Base-by-base conservation (phyloP, 2,888 invertebrate species). In the Lithophane semibrunnea region DNA sequence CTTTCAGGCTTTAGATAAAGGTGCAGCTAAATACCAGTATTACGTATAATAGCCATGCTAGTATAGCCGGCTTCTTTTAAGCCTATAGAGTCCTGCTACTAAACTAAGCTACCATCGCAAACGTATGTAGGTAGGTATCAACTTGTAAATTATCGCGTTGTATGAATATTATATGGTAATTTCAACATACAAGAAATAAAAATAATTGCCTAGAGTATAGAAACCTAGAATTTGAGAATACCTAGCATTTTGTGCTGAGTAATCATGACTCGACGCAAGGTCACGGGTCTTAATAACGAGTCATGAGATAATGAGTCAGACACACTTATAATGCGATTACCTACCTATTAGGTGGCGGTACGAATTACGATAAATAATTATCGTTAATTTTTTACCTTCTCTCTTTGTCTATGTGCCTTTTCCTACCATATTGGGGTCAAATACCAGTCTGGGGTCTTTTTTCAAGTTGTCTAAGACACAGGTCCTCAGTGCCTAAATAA, bases 241-340 rank as follows among this genome's bases (percentile, higher is more conserved):
- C 37, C 42, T 80, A 37, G 16, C 12, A 24, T 37, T 77, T 49
- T 58, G 24, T 75, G 78, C 58, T 61, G 78, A 79, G 65, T 78
- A 52, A 79, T 66, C 65, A 82, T 75, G 52, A 65, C 37, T 78
- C 47, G 75, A 12, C 65, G 24, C 75, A 75, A 79, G 82, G 78
- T 75, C 78, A 37, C 58, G 58, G 7, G n/a, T 80, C 8, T 16
- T 75, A 58, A 65, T 81, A 47, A n/a, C 65, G n/a, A 73, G 24
- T 54, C n/a, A 4, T 54, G 79, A 65, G 73, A 65, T 73, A 79
- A 79, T 79, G 84, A 68, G 56, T 61, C 79, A 56, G 84, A 49
- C 60, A 24, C 73, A 70, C 49, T 66, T 66, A 61, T 47, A 56
- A 66, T 54, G 16, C 29, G 65, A 83, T 80, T 79, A 68, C 69